Conservation (phyloP, 2,888 invertebrate genomes). For the Lymantria dispar region DNA sequence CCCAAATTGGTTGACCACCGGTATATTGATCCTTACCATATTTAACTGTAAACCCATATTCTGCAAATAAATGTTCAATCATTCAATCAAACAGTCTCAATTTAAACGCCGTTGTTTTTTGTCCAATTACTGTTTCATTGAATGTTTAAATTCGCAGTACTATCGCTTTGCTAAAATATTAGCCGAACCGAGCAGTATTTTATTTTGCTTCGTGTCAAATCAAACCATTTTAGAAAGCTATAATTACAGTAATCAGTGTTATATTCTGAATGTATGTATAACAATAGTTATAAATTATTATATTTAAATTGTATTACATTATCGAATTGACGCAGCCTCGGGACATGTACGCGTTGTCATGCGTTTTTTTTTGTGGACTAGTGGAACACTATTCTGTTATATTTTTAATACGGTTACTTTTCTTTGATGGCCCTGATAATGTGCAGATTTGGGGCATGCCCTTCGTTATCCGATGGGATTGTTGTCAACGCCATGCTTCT, state of each 20-base stretch:
- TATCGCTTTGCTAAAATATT: conserved; percentile 5
- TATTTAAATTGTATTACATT: conserved; percentile 44
- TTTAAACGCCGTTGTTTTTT: conserved; percentile 3
- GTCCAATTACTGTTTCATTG: conserved; percentile 2
- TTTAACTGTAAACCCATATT: no score
- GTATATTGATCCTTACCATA: no score
- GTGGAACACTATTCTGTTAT: conserved; percentile 75
- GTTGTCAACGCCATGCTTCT: conserved; percentile 5
- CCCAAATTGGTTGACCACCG: no score
- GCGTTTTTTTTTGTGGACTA: conserved; percentile 65
- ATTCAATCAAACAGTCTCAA: conserved; percentile 10
- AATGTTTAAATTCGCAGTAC: conserved; percentile 1
- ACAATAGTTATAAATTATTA: conserved; percentile 40
- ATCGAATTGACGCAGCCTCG: conserved; percentile 58
- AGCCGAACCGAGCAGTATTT: conserved; percentile 23
- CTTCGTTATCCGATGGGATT: conserved; percentile 52
- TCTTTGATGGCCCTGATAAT: conserved; percentile 62
- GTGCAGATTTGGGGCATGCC: conserved; percentile 52
- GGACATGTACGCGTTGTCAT: conserved; percentile 51
- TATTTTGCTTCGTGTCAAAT: conserved; percentile 8
- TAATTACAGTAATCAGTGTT: conserved; percentile 20
- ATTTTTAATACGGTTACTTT: conserved; percentile 75
- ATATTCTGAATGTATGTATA: conserved; percentile 18
- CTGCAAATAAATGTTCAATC: no score
- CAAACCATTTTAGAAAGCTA: conserved; percentile 26